phyloP scores from a whole-genome alignment of 2,797 vertebrate species.

The Okamejei kenojei region DNA sequence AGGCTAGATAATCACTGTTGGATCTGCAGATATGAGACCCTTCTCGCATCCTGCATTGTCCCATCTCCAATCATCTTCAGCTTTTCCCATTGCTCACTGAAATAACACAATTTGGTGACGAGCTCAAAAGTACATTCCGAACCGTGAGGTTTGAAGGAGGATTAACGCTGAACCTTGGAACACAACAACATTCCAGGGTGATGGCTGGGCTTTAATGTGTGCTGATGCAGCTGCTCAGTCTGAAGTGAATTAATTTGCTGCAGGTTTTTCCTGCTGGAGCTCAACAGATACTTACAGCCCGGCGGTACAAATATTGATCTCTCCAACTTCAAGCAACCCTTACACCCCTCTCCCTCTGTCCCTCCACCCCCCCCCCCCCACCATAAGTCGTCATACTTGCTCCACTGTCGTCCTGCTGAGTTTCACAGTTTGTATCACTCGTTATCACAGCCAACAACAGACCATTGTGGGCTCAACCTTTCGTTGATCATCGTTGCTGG shows the following conservation, averaged over 20 bases:
- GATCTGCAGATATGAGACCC: background rate
- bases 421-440: too few species aligned
- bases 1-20: background rate
- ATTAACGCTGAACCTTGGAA: background rate
- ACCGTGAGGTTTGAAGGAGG: background rate
- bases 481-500: too few species aligned
- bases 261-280: background rate
- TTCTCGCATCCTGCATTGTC: background rate
- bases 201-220: background rate
- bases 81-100: background rate
- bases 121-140: background rate
- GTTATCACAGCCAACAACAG: too few species aligned
- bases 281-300: background rate
- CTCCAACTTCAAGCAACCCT: too few species aligned
- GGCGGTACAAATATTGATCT: too few species aligned
- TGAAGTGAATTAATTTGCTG: background rate
- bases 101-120: background rate
- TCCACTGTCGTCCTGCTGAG: too few species aligned
- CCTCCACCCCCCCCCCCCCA: too few species aligned
- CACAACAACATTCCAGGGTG: background rate
- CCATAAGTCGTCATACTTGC: too few species aligned
- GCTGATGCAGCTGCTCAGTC: background rate
- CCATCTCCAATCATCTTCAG: background rate
- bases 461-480: too few species aligned
- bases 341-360: too few species aligned